These are phyloP conservation scores for Ceratotherium simum DNA, from an alignment of 2,113 vertebrate genomes.

Conservation along the genomic window DNA sequence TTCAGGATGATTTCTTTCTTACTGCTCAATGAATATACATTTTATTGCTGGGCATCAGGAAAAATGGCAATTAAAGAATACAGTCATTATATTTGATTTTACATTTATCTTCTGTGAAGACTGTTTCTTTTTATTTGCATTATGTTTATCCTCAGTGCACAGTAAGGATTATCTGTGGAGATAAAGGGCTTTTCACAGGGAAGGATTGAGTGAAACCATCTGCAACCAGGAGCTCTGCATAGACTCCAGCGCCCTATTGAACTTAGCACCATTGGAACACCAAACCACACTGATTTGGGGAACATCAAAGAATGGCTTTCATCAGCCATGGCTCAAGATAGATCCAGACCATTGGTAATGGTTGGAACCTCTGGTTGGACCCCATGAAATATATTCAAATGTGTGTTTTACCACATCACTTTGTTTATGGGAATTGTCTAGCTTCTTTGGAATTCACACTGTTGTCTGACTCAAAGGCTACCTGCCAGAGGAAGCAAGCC, in stretches of 20 bases:
- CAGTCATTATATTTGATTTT: background rate
- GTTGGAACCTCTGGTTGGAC: background rate
- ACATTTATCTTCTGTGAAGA: background rate
- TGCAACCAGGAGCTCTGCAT: rapidly evolving
- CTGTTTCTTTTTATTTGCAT: background rate
- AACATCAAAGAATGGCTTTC: background rate
- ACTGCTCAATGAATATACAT: background rate
- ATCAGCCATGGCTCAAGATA: rapidly evolving
- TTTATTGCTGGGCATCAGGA: background rate
- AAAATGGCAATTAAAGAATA: background rate
- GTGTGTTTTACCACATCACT: background rate
- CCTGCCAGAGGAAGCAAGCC: background rate
- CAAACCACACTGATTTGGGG: background rate
- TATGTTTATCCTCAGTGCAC: background rate
- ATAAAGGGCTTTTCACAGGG: background rate
- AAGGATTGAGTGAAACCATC: background rate
- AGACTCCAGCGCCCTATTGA: background rate
- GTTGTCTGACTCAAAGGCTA: background rate
- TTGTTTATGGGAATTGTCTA: background rate
- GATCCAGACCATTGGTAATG: background rate
- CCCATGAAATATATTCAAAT: no score
- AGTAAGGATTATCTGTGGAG: background rate
- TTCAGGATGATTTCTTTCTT: conserved; percentile 23
- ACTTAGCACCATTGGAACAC: rapidly evolving
- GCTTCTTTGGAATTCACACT: background rate